Conservation (phyloP, 2,888 invertebrate species). For the Orchestes rusci region DNA sequence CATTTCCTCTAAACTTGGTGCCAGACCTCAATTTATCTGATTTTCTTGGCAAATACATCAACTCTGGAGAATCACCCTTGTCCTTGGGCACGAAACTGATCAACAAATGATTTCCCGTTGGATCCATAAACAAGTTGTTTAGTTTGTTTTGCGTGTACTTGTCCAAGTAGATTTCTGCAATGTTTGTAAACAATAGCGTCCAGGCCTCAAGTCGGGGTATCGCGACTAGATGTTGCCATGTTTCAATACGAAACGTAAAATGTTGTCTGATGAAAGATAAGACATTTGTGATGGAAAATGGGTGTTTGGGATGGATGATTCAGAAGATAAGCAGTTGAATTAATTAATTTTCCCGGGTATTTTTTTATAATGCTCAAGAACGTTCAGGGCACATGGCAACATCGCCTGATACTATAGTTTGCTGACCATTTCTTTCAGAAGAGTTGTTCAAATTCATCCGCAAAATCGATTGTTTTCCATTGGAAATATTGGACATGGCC, state of each 20-base stretch:
- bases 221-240: no score
- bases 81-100: conserved; percentile 60
- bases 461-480: conserved; percentile 69
- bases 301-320: no score
- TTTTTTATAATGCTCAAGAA: no score
- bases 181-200: no score
- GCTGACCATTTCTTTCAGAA: conserved; percentile 67
- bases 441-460: conserved; percentile 75
- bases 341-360: no score
- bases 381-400: not conserved
- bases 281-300: no score
- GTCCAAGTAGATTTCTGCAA: conserved; percentile 66
- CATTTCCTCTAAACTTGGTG: conserved; percentile 61
- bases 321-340: not conserved
- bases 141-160: conserved; percentile 58
- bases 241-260: no score
- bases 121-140: conserved; percentile 71
- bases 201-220: no score
- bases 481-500: conserved; percentile 77
- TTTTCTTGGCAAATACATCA: conserved; percentile 73
- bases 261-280: no score
- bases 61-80: conserved; percentile 54
- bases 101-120: conserved; percentile 78
- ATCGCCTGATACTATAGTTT: not conserved
- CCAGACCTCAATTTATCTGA: conserved; percentile 64